Conservation (phyloP, 2,797 vertebrate species). For the Anas bahamensis region DNA sequence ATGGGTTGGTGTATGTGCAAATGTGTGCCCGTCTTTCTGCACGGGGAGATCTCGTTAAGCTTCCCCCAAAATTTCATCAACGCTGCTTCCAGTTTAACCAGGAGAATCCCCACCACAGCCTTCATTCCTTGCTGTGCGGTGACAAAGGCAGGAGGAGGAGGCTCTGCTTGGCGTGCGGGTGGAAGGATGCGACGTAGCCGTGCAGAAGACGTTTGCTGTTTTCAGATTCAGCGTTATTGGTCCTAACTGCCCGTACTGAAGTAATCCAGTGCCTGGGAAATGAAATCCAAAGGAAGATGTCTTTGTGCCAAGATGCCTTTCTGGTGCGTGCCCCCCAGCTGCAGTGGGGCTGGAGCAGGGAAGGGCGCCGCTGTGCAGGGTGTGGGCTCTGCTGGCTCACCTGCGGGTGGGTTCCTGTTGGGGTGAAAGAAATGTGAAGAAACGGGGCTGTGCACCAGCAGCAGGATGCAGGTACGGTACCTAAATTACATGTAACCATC, state of each 20-base stretch:
- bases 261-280: not conserved
- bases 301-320: not conserved
- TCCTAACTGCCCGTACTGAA: not conserved
- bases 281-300: too few species aligned
- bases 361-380: too few species aligned
- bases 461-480: not conserved
- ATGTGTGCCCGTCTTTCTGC: rapidly evolving
- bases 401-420: not conserved
- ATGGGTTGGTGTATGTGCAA: rapidly evolving
- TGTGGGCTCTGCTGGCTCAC: not conserved
- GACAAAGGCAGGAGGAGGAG: not conserved
- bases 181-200: not conserved
- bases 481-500: rapidly evolving
- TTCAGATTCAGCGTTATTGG: not conserved
- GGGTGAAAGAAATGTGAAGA: not conserved
- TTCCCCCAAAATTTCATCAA: rapidly evolving
- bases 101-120: rapidly evolving
- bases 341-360: too few species aligned
- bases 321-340: not conserved
- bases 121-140: not conserved
- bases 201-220: not conserved
- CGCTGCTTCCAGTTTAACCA: not conserved
- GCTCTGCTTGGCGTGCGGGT: rapidly evolving
- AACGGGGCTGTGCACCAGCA: not conserved
- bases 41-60: not conserved